Percentiles rank a stretch among this genome's conserved stretches.
phyloP scores from a whole-genome alignment of 2,113 vertebrate genomes.

The Ammodytes dubius region DNA sequence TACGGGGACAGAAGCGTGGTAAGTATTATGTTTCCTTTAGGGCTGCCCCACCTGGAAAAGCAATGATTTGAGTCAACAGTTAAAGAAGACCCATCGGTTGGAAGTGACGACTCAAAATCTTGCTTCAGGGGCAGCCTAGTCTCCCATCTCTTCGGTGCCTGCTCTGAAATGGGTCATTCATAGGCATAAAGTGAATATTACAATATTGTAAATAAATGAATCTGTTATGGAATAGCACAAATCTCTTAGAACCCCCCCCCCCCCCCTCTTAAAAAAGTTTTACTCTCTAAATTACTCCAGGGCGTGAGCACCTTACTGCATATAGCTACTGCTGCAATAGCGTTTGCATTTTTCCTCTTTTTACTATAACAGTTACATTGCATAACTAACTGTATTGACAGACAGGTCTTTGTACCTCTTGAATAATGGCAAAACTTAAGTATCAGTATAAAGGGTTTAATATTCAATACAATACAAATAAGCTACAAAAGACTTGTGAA shows the following conservation, averaged over 20 bases:
- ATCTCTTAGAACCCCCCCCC: too few species aligned
- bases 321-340: neutral
- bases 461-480: constrained; percentile 66
- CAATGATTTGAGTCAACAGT: too few species aligned
- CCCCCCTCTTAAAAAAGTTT: too few species aligned
- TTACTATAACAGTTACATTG: neutral
- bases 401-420: neutral
- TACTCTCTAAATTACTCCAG: neutral
- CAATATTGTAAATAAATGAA: neutral
- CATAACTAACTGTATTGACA: neutral
- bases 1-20: neutral
- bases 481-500: constrained; percentile 58
- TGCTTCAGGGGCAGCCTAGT: neutral
- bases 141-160: neutral
- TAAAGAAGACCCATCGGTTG: too few species aligned
- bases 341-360: neutral
- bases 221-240: neutral
- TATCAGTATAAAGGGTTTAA: constrained; percentile 60
- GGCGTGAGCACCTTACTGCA: neutral
- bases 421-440: constrained; percentile 13
- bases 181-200: neutral
- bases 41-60: too few species aligned
- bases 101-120: too few species aligned
- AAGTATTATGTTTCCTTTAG: neutral
- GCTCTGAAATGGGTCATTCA: neutral